Conservation (phyloP, 2,888 invertebrate genomes). For the Dynastes maya region DNA sequence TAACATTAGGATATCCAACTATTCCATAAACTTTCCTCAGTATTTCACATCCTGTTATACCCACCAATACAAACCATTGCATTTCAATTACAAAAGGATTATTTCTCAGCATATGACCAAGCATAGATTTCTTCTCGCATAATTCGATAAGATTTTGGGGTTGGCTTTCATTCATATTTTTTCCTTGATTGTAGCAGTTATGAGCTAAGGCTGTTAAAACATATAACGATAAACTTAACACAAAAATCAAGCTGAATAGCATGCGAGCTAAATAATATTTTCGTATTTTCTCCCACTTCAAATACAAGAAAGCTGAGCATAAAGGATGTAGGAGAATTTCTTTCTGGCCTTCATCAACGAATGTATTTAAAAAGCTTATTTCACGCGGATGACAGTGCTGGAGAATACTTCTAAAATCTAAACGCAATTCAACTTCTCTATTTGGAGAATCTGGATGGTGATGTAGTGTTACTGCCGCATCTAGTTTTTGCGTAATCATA, state of each 20-base stretch:
- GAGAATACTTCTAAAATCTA: slow-evolving; percentile 87
- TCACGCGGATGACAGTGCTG: slow-evolving; percentile 89
- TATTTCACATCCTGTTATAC: slow-evolving; percentile 86
- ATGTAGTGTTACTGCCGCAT: slow-evolving; percentile 85
- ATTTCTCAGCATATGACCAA: slow-evolving; percentile 82
- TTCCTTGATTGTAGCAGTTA: slow-evolving; percentile 88
- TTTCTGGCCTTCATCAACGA: slow-evolving; percentile 91
- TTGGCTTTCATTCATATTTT: slow-evolving; percentile 78
- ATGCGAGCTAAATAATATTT: slow-evolving; percentile 89
- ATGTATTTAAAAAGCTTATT: slow-evolving; percentile 88
- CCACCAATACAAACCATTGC: slow-evolving; percentile 88
- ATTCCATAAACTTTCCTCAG: slow-evolving; percentile 87
- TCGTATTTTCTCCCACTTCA: slow-evolving; percentile 93
- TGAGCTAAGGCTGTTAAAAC: slow-evolving; percentile 88
- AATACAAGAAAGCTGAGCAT: slow-evolving; percentile 89
- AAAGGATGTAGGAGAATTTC: slow-evolving; percentile 89
- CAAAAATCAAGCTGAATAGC: slow-evolving; percentile 85
- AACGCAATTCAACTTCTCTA: slow-evolving; percentile 85
- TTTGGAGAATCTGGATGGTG: slow-evolving; percentile 85
- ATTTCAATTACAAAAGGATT: slow-evolving; percentile 86
- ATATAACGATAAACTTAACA: slow-evolving; percentile 85
- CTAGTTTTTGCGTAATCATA: slow-evolving; percentile 87
- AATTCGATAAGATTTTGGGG: slow-evolving; percentile 82
- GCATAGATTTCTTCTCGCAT: slow-evolving; percentile 85
- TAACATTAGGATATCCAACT: slow-evolving; percentile 86